Evolutionary conservation across 2,888 invertebrate species (phyloP).

Genomic region (Molanna angustata): DNA sequence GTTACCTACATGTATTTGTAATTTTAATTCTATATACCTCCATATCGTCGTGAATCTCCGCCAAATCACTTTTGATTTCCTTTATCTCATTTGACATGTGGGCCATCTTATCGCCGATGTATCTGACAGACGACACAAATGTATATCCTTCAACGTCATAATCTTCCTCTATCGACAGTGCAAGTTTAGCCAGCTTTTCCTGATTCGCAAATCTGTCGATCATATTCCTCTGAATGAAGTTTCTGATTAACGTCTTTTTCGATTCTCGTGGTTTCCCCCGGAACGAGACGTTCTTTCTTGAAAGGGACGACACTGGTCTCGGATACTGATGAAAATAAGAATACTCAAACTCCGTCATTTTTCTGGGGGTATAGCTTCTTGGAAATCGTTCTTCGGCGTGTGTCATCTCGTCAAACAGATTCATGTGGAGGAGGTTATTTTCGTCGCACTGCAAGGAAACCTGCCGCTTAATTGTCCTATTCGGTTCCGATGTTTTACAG

Average conservation of each 20-base stretch:
- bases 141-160: slow-evolving; percentile 34
- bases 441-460: slow-evolving; percentile 14
- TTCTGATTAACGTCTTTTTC: slow-evolving; percentile 34
- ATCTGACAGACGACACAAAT: slow-evolving; percentile 41
- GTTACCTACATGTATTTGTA: too few relatives aligned
- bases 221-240: slow-evolving; percentile 29
- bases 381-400: slow-evolving; percentile 43
- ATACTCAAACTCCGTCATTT: slow-evolving; percentile 26
- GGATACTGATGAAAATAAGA: slow-evolving; percentile 20
- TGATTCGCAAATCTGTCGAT: slow-evolving; percentile 43
- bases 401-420: slow-evolving; percentile 43
- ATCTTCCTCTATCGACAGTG: slow-evolving; percentile 50
- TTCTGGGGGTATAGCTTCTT: slow-evolving; percentile 23
- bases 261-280: slow-evolving; percentile 38
- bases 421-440: slow-evolving; percentile 16
- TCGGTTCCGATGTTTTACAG: neutral
- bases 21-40: too few relatives aligned
- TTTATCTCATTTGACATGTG: slow-evolving; percentile 50
- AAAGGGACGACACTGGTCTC: slow-evolving; percentile 35
- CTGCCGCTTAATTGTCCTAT: slow-evolving; percentile 9
- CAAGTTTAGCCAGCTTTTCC: slow-evolving; percentile 47
- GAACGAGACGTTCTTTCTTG: slow-evolving; percentile 32
- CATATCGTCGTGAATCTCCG: slow-evolving; percentile 52
- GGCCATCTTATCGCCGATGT: slow-evolving; percentile 43
- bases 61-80: slow-evolving; percentile 48